Evolutionary conservation across 1,140 invertebrate species (phyloP).

Genomic region (Achroia grisella): DNA sequence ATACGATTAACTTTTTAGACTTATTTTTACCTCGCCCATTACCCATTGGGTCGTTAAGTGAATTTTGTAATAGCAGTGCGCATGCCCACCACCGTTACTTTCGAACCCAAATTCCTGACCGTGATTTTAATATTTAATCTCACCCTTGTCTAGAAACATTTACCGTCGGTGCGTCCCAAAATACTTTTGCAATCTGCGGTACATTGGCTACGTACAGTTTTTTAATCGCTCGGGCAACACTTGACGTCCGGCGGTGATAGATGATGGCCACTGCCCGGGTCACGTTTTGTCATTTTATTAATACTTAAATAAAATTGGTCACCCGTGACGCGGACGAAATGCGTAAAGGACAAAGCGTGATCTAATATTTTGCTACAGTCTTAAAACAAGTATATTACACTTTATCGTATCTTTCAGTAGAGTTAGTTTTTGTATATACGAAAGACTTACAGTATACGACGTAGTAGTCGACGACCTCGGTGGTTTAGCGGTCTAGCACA

Average conservation of each 20-base stretch:
- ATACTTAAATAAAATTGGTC: constrained; percentile 63
- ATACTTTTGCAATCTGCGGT: constrained; percentile 50
- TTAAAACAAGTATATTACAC: no score
- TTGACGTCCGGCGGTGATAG: constrained; percentile 64
- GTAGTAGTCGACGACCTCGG: no score
- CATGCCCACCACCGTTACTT: constrained; percentile 40
- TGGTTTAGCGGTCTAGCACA: no score
- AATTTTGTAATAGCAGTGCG: constrained; percentile 24
- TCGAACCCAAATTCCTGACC: constrained; percentile 64
- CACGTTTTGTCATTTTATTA: constrained; percentile 72
- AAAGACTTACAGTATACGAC: no score
- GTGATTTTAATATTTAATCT: constrained; percentile 71
- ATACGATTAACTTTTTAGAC: constrained; percentile 26
- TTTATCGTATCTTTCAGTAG: no score
- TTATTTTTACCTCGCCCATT: constrained; percentile 29
- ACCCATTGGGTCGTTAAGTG: constrained; percentile 26
- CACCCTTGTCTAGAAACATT: constrained; percentile 69
- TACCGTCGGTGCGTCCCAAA: constrained; percentile 53
- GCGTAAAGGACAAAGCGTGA: constrained; percentile 15
- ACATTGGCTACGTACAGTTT: constrained; percentile 59
- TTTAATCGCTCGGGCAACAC: constrained; percentile 65
- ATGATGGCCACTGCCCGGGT: constrained; percentile 49
- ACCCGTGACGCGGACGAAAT: constrained; percentile 55
- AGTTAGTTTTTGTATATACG: no score
- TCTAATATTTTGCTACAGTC: neutral